Evolutionary conservation across 2,797 vertebrate species (phyloP).

Genomic region (Synaphobranchus kaupii): DNA sequence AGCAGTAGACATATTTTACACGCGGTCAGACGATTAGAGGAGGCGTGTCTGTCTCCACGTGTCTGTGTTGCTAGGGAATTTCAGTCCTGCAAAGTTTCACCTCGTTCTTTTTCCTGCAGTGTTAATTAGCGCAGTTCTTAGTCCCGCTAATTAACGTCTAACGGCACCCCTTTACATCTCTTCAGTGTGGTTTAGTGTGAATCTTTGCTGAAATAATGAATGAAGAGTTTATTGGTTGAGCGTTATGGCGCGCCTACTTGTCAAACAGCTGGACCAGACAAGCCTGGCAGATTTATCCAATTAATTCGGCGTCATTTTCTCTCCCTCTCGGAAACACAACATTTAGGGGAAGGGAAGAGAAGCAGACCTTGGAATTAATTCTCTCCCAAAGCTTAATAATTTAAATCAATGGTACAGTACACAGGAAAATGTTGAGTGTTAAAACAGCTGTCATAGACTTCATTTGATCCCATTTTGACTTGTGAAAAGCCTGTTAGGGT

Average conservation of each 20-base stretch:
- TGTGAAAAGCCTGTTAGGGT: neutral
- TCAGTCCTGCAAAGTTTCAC: slow-evolving; percentile 41
- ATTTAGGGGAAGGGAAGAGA: neutral
- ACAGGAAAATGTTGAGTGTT: neutral
- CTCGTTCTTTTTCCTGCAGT: slow-evolving; percentile 58
- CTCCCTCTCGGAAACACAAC: neutral
- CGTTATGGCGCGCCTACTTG: slow-evolving; percentile 50
- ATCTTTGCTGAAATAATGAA: slow-evolving; percentile 74
- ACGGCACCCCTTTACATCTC: slow-evolving; percentile 74
- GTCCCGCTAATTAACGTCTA: slow-evolving; percentile 82
- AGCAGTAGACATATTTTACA: neutral
- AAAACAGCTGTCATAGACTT: neutral
- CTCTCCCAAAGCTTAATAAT: neutral
- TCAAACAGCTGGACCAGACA: slow-evolving; percentile 44
- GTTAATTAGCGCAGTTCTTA: slow-evolving; percentile 84
- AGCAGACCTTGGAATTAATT: neutral
- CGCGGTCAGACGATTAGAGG: neutral
- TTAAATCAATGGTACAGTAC: neutral
- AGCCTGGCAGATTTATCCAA: slow-evolving; percentile 2
- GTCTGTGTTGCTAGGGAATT: slow-evolving; percentile 2
- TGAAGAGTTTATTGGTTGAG: slow-evolving; percentile 73
- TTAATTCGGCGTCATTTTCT: neutral
- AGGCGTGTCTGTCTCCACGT: neutral
- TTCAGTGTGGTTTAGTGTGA: slow-evolving; percentile 75
- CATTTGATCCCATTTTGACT: slow-evolving; percentile 8